A percentile compares a stretch with the other conserved stretches of the same genome.
phyloP scores from a whole-genome alignment of 2,797 vertebrate genomes.

The Ptychobarbus kaznakovi region DNA sequence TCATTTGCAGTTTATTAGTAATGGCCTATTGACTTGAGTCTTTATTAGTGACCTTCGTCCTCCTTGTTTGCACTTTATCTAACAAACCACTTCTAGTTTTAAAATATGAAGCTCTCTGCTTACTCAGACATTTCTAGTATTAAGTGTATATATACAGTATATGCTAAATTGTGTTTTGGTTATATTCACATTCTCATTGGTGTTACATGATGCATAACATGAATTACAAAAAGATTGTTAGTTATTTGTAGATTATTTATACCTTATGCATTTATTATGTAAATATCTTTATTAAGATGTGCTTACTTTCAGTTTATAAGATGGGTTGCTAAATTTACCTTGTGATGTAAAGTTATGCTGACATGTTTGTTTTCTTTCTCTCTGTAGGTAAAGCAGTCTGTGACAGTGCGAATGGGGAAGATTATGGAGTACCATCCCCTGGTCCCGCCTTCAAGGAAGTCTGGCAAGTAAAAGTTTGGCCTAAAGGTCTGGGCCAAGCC shows the following conservation, averaged over 20 bases:
- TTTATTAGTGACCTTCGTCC: conserved; percentile 39
- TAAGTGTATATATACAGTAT: neutral
- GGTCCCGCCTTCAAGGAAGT: conserved; percentile 85
- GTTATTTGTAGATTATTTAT: neutral
- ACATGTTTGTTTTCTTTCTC: conserved; percentile 15
- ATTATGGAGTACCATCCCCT: conserved; percentile 77
- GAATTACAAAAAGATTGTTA: neutral
- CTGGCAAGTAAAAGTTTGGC: conserved; percentile 87
- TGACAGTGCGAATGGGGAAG: conserved; percentile 66
- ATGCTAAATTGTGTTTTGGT: neutral
- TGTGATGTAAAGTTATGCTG: neutral
- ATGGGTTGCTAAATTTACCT: neutral
- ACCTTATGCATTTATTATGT: neutral
- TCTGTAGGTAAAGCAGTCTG: conserved; percentile 75
- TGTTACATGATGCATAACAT: neutral
- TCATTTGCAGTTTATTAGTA: conserved; percentile 43
- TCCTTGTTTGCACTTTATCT: conserved; percentile 1
- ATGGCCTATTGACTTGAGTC: conserved; percentile 16
- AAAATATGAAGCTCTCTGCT: conserved; percentile 7
- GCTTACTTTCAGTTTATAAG: neutral
- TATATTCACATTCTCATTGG: neutral
- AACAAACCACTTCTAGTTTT: conserved; percentile 27
- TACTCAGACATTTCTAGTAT: conserved; percentile 3
- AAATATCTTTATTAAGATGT: neutral
- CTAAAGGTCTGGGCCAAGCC: conserved; percentile 84